Conservation (phyloP, 2,797 vertebrate genomes). For the Pangasius krempfi region DNA sequence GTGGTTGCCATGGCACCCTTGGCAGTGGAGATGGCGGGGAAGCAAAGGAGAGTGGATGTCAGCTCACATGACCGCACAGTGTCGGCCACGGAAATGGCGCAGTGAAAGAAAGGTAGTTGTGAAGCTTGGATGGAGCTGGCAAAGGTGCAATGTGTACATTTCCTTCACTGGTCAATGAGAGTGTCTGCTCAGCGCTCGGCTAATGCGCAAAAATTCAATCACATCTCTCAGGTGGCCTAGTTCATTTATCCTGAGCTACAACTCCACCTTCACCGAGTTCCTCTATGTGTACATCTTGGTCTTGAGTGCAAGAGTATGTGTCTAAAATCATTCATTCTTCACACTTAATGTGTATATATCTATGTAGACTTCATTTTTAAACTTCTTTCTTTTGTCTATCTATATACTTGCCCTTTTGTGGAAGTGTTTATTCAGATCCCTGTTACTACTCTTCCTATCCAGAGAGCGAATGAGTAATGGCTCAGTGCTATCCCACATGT, state of each 20-base stretch:
- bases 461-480: conserved; percentile 2
- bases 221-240: conserved; percentile 7
- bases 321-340: background rate
- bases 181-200: background rate
- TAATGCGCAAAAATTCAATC: conserved; percentile 12
- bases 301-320: background rate
- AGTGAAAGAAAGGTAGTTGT: background rate
- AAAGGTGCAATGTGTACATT: background rate
- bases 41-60: background rate
- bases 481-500: conserved; percentile 1
- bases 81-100: background rate
- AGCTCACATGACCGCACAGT: conserved; percentile 6
- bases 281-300: background rate
- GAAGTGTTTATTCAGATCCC: background rate
- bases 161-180: background rate
- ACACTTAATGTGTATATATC: background rate
- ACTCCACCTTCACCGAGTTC: background rate
- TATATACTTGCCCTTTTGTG: background rate
- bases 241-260: background rate
- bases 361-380: background rate
- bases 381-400: background rate
- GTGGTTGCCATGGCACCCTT: conserved; percentile 27
- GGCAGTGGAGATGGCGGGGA: background rate
- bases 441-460: background rate
- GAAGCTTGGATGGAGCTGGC: background rate